These are phyloP conservation scores for Capromys pilorides DNA, from an alignment of 2,797 vertebrate genomes.

Conservation along the genomic window DNA sequence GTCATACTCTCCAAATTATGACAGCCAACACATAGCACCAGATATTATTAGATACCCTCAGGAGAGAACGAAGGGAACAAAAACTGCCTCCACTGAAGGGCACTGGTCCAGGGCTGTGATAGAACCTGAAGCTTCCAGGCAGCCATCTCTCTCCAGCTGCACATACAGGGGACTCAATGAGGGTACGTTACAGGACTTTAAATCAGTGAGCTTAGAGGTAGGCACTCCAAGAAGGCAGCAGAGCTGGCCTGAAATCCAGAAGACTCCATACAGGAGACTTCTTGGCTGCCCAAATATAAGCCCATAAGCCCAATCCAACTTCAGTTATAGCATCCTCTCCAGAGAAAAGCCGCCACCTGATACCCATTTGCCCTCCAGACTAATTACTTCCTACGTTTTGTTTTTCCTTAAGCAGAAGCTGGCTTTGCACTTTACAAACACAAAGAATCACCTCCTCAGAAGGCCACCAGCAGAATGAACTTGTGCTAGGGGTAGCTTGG, in stretches of 20 bases:
- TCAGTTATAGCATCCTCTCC: slow-evolving; percentile 44
- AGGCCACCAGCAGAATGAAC: slow-evolving; percentile 83
- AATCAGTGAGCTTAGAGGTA: background rate
- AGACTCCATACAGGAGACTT: background rate
- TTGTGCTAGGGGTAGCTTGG: slow-evolving; percentile 76
- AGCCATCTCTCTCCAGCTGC: background rate
- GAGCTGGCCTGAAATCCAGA: slow-evolving; percentile 35
- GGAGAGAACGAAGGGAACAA: background rate
- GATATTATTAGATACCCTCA: background rate
- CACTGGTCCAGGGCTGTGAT: background rate
- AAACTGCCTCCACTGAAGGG: background rate
- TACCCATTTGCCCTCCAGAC: slow-evolving; percentile 73
- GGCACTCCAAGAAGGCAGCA: background rate
- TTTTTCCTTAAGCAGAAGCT: slow-evolving; percentile 79
- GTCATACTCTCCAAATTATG: background rate
- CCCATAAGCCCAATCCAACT: slow-evolving; percentile 29
- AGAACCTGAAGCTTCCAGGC: background rate
- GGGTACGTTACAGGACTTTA: background rate
- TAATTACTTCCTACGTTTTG: slow-evolving; percentile 78
- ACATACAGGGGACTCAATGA: background rate
- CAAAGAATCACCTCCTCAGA: slow-evolving; percentile 76
- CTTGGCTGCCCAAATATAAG: background rate
- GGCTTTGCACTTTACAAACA: slow-evolving; percentile 80
- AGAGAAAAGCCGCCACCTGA: slow-evolving; percentile 59
- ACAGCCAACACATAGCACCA: background rate